These are phyloP conservation scores for Panagrolaimus sp. DNA, from an alignment of 1,140 invertebrate genomes.

Conservation along the genomic window DNA sequence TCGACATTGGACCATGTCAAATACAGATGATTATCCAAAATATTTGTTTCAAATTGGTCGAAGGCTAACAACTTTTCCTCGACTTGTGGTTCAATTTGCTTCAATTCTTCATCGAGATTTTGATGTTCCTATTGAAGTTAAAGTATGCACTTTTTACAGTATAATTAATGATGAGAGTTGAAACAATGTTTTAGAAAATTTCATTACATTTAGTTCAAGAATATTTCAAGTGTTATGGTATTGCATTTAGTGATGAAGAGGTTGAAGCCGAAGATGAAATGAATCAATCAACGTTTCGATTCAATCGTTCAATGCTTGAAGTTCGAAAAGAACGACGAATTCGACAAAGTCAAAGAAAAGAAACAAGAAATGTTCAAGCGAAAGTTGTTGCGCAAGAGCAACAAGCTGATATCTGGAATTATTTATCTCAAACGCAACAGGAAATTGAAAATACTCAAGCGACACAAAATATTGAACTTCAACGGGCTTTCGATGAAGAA, in stretches of 20 bases:
- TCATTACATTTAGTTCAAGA: neutral
- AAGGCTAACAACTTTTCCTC: neutral
- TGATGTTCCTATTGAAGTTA: neutral
- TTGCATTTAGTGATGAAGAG: slow-evolving; percentile 4
- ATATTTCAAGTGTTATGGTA: neutral
- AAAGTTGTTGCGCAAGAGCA: too few relatives aligned
- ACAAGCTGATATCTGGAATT: neutral
- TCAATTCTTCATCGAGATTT: neutral
- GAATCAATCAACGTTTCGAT: neutral
- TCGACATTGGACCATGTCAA: slow-evolving; percentile 2
- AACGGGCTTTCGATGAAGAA: neutral
- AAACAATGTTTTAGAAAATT: slow-evolving; percentile 3
- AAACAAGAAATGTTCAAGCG: neutral
- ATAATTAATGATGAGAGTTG: too few relatives aligned
- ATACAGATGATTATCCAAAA: neutral
- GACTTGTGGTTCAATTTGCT: slow-evolving; percentile 1
- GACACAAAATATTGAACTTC: neutral
- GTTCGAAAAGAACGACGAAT: neutral
- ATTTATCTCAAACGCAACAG: neutral
- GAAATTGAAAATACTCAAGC: neutral
- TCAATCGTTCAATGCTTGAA: neutral
- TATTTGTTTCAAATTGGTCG: neutral
- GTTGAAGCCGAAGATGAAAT: neutral
- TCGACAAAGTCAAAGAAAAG: neutral
- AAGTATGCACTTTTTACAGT: neutral